phyloP scores from a whole-genome alignment of 2,888 invertebrate species.

The Dioctria rufipes region DNA sequence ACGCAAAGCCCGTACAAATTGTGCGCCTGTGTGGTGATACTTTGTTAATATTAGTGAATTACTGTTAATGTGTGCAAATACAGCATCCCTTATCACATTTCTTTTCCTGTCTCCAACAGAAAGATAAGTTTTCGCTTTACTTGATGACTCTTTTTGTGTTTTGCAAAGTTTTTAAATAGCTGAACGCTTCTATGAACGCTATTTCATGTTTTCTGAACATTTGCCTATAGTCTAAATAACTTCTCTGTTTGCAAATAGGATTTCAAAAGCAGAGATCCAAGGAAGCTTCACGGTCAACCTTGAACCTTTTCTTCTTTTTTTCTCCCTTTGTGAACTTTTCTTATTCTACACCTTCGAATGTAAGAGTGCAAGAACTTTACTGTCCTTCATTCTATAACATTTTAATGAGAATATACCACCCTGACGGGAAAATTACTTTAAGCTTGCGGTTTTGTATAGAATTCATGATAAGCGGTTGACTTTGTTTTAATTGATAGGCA shows the following conservation, averaged over 20 bases:
- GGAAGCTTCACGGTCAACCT: constrained; percentile 43
- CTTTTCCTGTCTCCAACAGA: constrained; percentile 6
- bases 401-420: constrained; percentile 42
- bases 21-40: constrained; percentile 40
- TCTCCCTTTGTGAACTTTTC: constrained; percentile 25
- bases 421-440: constrained; percentile 23
- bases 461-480: background rate
- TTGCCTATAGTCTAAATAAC: background rate
- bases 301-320: constrained; percentile 44
- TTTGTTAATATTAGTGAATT: constrained; percentile 18
- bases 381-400: constrained; percentile 41
- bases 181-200: constrained; percentile 12
- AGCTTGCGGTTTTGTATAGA: constrained; percentile 20
- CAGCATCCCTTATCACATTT: constrained; percentile 45
- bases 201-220: constrained; percentile 7
- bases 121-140: background rate
- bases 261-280: constrained; percentile 15
- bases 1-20: constrained; percentile 4
- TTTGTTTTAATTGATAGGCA: constrained; percentile 38
- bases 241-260: too few relatives aligned
- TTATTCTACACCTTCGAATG: constrained; percentile 27
- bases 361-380: constrained; percentile 33
- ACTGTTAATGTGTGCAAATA: constrained; percentile 30
- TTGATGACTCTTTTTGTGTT: constrained; percentile 15
- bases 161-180: constrained; percentile 11